A percentile compares a stretch with the other conserved stretches of the same genome.
phyloP scores from a whole-genome alignment of 2,888 invertebrate species.

The Clivina fossor region DNA sequence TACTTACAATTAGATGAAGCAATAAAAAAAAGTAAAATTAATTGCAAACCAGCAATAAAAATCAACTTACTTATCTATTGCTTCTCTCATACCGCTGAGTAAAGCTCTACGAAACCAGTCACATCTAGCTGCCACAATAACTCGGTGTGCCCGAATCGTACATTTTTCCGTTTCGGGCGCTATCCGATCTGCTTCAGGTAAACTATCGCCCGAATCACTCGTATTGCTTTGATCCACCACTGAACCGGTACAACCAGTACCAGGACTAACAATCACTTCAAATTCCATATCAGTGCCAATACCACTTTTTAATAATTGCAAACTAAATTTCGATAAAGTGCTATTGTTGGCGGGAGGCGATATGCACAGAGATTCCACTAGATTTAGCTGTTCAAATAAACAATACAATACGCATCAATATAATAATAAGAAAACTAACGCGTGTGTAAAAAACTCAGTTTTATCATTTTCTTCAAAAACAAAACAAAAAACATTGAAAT shows the following conservation, averaged over 20 bases:
- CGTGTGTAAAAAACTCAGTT: too few relatives aligned
- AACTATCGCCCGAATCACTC: slow-evolving; percentile 24
- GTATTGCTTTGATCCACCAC: slow-evolving; percentile 21
- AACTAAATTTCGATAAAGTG: slow-evolving; percentile 59
- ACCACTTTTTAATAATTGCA: slow-evolving; percentile 59
- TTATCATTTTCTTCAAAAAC: too few relatives aligned
- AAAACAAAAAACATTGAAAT: too few relatives aligned
- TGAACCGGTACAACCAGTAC: background rate
- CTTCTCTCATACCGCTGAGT: slow-evolving; percentile 70
- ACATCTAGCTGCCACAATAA: slow-evolving; percentile 67
- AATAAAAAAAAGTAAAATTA: too few relatives aligned
- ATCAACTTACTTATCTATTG: slow-evolving; percentile 65
- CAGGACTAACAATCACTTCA: slow-evolving; percentile 53
- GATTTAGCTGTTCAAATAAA: slow-evolving; percentile 53
- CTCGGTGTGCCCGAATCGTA: slow-evolving; percentile 62
- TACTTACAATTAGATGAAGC: too few relatives aligned
- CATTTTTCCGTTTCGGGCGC: slow-evolving; percentile 45
- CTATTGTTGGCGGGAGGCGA: slow-evolving; percentile 61
- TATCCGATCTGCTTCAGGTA: slow-evolving; percentile 1
- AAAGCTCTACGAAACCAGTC: slow-evolving; percentile 71
- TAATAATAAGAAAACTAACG: too few relatives aligned
- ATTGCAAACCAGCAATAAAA: too few relatives aligned
- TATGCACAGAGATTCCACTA: slow-evolving; percentile 64
- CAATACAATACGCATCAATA: too few relatives aligned
- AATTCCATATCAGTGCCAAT: slow-evolving; percentile 67